Percentiles rank a stretch among this genome's conserved stretches.
Conservation (phyloP, 2,888 invertebrate species). For the Drosophila multiciliata region DNA sequence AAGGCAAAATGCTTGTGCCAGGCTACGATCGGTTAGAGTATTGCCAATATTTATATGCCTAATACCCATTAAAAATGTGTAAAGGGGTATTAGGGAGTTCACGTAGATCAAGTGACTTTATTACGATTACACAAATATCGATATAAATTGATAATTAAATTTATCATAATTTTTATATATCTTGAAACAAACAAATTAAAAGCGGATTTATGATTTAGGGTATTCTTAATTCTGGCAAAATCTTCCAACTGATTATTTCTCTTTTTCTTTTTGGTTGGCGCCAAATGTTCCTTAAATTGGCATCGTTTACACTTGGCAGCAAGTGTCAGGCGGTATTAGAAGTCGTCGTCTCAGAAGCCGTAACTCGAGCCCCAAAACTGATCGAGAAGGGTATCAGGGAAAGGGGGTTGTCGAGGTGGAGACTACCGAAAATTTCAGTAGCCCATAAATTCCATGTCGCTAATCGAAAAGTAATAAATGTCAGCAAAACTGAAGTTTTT, state of each 20-base stretch:
- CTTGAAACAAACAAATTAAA: neutral
- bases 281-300: constrained; percentile 55
- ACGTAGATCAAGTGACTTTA: neutral
- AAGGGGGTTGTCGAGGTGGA: neutral
- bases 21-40: constrained; percentile 23
- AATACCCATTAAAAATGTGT: neutral
- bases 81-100: neutral
- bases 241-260: neutral
- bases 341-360: constrained; percentile 23
- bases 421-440: constrained; percentile 63
- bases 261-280: constrained; percentile 21
- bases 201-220: neutral
- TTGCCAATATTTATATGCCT: neutral
- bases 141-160: neutral
- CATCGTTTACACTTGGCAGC: constrained; percentile 74
- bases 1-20: constrained; percentile 5
- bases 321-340: constrained; percentile 75
- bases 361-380: constrained; percentile 50
- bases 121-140: neutral
- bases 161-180: neutral
- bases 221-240: neutral
- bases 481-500: constrained; percentile 49
- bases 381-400: constrained; percentile 11
- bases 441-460: constrained; percentile 76
- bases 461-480: constrained; percentile 74